phyloP scores from a whole-genome alignment of 1,140 invertebrate genomes.

The Cepaea nemoralis region DNA sequence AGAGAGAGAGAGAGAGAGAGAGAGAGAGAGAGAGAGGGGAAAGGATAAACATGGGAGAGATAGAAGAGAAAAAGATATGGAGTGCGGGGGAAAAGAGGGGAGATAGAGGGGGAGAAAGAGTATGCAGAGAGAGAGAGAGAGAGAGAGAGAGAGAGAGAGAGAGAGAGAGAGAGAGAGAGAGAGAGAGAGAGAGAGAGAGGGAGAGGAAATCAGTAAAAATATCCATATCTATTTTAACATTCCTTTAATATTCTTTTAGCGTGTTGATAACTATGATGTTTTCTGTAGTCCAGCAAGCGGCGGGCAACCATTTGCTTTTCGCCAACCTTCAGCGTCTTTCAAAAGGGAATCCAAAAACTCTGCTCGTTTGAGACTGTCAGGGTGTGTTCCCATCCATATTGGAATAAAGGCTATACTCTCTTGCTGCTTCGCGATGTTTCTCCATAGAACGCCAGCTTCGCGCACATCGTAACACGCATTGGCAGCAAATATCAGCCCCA shows the following conservation, averaged over 20 bases:
- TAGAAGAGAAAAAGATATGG: no score
- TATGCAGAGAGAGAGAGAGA: no score
- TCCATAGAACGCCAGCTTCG: constrained; percentile 77
- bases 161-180: no score
- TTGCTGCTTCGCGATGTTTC: constrained; percentile 71
- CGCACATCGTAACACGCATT: constrained; percentile 80
- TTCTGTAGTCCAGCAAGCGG: background rate
- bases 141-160: no score
- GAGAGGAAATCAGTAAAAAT: no score
- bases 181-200: no score
- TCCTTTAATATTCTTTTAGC: background rate
- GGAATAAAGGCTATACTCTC: constrained; percentile 51
- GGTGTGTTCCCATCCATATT: constrained; percentile 79
- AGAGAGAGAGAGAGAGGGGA: no score
- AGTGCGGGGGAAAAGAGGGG: no score
- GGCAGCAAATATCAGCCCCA: constrained; percentile 77
- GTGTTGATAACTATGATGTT: background rate
- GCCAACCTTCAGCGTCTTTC: constrained; percentile 59
- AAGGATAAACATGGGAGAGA: no score
- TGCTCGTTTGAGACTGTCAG: constrained; percentile 74
- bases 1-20: no score
- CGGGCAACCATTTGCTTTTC: background rate
- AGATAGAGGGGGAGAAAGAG: no score
- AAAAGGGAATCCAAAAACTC: constrained; percentile 73
- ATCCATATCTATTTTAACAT: no score